Evolutionary conservation across 2,113 vertebrate genomes (phyloP).

Genomic region (Gyps fulvus): DNA sequence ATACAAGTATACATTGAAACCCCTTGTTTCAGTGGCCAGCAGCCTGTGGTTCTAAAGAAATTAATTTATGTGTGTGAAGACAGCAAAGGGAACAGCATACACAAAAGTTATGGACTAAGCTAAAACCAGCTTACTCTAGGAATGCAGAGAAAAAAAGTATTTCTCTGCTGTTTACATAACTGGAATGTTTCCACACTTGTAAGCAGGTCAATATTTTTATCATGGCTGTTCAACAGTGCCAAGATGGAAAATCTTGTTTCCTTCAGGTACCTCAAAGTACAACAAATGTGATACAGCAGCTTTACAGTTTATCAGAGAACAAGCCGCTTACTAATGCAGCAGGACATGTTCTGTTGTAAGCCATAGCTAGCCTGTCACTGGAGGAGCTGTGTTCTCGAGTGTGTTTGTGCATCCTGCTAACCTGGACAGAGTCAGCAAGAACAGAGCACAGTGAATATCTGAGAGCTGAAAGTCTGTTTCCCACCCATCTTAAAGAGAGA

Average conservation of each 20-base stretch:
- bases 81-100: not conserved
- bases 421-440: not conserved
- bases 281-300: not conserved
- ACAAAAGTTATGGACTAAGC: conserved; percentile 2
- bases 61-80: not conserved
- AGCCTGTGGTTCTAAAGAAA: not conserved
- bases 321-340: not conserved
- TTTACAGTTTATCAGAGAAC: not conserved
- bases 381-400: not conserved
- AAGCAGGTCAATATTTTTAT: conserved; percentile 24
- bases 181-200: conserved; percentile 36
- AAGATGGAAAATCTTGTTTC: conserved; percentile 12
- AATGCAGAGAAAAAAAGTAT: conserved; percentile 29
- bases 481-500: not conserved
- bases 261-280: conserved; percentile 17
- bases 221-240: not conserved
- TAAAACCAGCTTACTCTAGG: conserved; percentile 49
- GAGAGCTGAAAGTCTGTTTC: not conserved
- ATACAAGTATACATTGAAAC: not conserved
- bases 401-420: conserved; percentile 3
- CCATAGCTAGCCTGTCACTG: not conserved
- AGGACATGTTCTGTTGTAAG: not conserved
- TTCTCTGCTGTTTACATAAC: conserved; percentile 47
- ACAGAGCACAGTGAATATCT: not conserved
- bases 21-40: not conserved